A percentile compares a stretch with the other conserved stretches of the same genome.
Evolutionary conservation across 2,797 vertebrate species (phyloP).

Genomic region (Clarias laeviceps): DNA sequence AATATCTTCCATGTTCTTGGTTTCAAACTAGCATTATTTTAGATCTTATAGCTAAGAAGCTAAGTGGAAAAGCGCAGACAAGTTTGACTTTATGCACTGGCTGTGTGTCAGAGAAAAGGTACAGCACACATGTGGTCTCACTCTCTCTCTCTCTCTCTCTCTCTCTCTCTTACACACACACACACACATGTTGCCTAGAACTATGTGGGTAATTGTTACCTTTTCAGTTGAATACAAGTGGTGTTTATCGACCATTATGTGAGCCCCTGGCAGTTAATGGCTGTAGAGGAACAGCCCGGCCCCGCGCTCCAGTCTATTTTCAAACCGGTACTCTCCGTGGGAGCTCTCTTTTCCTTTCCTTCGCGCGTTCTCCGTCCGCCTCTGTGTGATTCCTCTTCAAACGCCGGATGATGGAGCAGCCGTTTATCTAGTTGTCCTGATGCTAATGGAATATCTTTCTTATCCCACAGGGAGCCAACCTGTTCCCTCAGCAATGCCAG

Average conservation of each 20-base stretch:
- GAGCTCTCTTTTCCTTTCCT: neutral
- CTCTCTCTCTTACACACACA: slow-evolving; percentile 7
- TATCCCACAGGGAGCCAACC: slow-evolving; percentile 17
- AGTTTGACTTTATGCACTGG: neutral
- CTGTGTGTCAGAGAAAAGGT: neutral
- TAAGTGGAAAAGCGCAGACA: neutral
- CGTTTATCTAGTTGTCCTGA: slow-evolving; percentile 20
- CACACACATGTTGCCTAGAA: slow-evolving; percentile 11
- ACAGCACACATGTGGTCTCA: slow-evolving; percentile 24
- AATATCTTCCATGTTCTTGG: neutral
- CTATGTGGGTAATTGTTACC: slow-evolving; percentile 41
- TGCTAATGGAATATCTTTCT: slow-evolving; percentile 31
- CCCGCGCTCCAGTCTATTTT: slow-evolving; percentile 37
- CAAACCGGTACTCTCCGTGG: slow-evolving; percentile 14
- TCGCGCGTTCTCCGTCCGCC: neutral
- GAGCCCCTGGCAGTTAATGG: slow-evolving; percentile 30
- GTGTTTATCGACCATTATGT: slow-evolving; percentile 42
- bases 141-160: neutral
- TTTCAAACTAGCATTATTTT: neutral
- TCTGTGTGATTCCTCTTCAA: slow-evolving; percentile 32
- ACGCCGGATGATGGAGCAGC: slow-evolving; percentile 18
- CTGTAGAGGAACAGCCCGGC: slow-evolving; percentile 28
- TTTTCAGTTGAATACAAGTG: slow-evolving; percentile 40
- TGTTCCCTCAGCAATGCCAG: slow-evolving; percentile 22
- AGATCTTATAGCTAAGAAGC: neutral